Evolutionary conservation across 2,113 vertebrate species (phyloP).

Genomic region (Scopus umbretta): DNA sequence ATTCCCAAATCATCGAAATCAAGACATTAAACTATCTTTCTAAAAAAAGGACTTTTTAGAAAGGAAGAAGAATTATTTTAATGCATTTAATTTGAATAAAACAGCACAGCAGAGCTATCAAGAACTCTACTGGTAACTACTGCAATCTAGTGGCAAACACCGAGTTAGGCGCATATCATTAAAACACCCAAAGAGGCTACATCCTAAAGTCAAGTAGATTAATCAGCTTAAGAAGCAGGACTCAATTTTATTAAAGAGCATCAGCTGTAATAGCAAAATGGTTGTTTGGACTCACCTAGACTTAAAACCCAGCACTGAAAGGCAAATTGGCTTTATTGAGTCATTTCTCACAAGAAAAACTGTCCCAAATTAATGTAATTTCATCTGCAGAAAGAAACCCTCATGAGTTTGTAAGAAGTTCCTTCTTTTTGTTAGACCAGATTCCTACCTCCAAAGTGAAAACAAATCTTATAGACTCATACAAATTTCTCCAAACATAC

Average conservation of each 20-base stretch:
- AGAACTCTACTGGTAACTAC: not conserved
- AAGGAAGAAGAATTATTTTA: not conserved
- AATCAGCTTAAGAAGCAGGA: not conserved
- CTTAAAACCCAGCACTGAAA: not conserved
- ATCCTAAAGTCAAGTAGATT: not conserved
- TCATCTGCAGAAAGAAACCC: not conserved
- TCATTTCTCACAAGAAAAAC: not conserved
- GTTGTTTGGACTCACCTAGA: not conserved
- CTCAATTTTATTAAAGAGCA: not conserved
- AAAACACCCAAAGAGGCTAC: not conserved
- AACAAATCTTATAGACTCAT: not conserved
- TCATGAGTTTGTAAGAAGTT: not conserved
- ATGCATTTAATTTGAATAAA: not conserved
- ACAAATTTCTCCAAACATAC: not conserved
- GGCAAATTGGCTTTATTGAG: not conserved
- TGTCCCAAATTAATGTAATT: not conserved
- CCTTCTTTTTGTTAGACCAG: not conserved
- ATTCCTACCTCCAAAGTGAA: not conserved
- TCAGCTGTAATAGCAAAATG: not conserved
- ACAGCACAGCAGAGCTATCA: not conserved
- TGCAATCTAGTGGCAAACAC: not conserved
- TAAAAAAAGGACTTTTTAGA: not conserved
- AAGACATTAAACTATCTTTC: not conserved
- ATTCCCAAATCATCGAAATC: not conserved
- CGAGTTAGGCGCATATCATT: not conserved